A percentile compares a stretch with the other conserved stretches of the same genome.
Conservation (phyloP, 2,888 invertebrate genomes). For the Dexiosoma caninum region DNA sequence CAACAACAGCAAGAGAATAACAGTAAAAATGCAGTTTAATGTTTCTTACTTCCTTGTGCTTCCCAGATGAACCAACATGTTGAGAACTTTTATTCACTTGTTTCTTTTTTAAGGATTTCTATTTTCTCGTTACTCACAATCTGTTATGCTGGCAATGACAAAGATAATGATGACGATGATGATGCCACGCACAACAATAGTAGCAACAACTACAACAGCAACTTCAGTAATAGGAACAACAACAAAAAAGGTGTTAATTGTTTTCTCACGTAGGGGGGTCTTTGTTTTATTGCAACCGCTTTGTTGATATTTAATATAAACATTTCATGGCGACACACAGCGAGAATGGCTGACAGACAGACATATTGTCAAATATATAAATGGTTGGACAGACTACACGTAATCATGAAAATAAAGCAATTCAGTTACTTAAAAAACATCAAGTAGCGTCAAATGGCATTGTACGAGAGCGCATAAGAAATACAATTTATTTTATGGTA, state of each 20-base stretch:
- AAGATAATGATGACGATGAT: neutral
- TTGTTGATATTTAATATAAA: slow-evolving; percentile 53
- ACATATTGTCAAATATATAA: neutral
- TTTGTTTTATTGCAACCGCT: slow-evolving; percentile 52
- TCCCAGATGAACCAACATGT: slow-evolving; percentile 19
- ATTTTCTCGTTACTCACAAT: slow-evolving; percentile 17
- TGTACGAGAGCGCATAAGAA: slow-evolving; percentile 1
- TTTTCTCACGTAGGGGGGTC: slow-evolving; percentile 56
- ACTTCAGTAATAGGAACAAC: slow-evolving; percentile 13
- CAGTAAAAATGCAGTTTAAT: slow-evolving; percentile 14
- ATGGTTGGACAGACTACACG: neutral
- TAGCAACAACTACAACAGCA: neutral
- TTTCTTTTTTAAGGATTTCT: neutral
- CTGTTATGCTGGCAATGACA: slow-evolving; percentile 5
- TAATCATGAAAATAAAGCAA: neutral
- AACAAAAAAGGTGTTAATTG: slow-evolving; percentile 59
- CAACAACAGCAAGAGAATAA: neutral
- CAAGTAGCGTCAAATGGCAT: slow-evolving; percentile 50
- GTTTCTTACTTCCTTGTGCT: slow-evolving; percentile 15
- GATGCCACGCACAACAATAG: no score
- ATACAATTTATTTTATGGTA: slow-evolving; percentile 12
- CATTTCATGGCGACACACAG: slow-evolving; percentile 34
- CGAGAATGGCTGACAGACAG: neutral
- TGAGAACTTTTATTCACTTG: neutral
- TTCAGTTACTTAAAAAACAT: slow-evolving; percentile 4